Conservation (phyloP, 2,888 invertebrate genomes). For the Morinoia aosen region DNA sequence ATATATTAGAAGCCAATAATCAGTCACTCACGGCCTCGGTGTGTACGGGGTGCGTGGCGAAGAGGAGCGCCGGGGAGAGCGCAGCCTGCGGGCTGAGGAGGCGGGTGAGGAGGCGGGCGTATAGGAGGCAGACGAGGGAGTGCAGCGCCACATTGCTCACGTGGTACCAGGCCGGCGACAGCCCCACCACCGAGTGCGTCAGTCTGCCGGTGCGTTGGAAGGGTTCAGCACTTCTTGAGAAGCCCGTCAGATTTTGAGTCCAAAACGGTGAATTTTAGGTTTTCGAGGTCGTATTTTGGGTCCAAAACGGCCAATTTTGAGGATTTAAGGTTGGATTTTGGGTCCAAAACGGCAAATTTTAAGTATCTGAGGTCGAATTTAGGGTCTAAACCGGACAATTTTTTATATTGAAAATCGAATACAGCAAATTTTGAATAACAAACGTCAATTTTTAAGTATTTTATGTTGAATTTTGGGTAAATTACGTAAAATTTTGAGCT, state of each 20-base stretch:
- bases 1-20: no score
- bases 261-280: no score
- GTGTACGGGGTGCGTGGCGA: constrained; percentile 96
- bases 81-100: constrained; percentile 73
- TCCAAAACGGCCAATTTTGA: not conserved
- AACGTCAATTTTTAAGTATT: no score
- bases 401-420: no score
- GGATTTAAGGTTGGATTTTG: not conserved
- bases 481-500: no score
- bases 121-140: constrained; percentile 88
- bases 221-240: constrained; percentile 16
- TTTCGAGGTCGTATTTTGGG: no score
- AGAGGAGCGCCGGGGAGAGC: constrained; percentile 91
- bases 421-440: no score
- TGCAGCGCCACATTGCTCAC: constrained; percentile 92
- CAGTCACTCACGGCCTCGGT: constrained; percentile 91
- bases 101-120: constrained; percentile 71
- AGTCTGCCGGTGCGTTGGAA: constrained; percentile 77
- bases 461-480: no score
- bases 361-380: no score
- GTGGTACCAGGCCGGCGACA: constrained; percentile 94
- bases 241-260: not conserved
- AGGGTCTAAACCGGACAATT: no score
- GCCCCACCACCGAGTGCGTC: constrained; percentile 90
- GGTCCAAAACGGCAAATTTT: no score